Evolutionary conservation across 2,113 vertebrate genomes (phyloP), one percentile per base, ranked within the genome.

Genomic region (Danionella cerebrum): DNA sequence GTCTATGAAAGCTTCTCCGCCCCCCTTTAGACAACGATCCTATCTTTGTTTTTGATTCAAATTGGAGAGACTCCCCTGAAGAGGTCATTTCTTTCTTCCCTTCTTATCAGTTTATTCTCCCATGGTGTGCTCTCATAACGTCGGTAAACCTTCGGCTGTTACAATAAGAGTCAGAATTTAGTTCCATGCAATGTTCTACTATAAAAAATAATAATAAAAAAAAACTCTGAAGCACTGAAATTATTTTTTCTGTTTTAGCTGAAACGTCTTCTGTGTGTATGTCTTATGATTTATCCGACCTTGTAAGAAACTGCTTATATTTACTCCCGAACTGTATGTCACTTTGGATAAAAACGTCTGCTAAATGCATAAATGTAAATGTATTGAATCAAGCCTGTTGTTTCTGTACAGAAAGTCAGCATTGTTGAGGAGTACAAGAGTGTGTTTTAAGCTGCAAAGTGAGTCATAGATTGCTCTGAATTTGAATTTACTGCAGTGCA

Each of bases 11-110:
- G 18, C 13, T 55, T 55, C 19, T 36, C 35, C 5, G 53, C 14
- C 45, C 18, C 12, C 18, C 72, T 80, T 73, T 77, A 25, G 53
- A 78, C 64, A 16, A 12, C 45, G 25, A 52, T 58, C 1, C 21
- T 55, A 62, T 59, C 24, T n/a, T 60, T 69, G 41, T 48, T 36
- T 47, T 79, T 4, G 16, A 64, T 79, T 76, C 76, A 57, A 54
- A 78, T 80, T 67, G 18, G 2, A 58, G 36, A 25, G 50, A n/a
- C 53, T n/a, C 12, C 3, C 12, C 21, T 57, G 35, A 39, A 57
- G 50, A 52, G 50, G 8, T 31, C 8, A 18, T 31, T 29, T 52
- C 14, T 52, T 52, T 31, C 48, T 47, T 22, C 14, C 31, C 27
- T 18, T 53, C 50, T 33, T 33, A 53, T 33, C 27, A 53, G 29